phyloP scores from a whole-genome alignment of 2,113 vertebrate genomes.

The Sprattus sprattus region DNA sequence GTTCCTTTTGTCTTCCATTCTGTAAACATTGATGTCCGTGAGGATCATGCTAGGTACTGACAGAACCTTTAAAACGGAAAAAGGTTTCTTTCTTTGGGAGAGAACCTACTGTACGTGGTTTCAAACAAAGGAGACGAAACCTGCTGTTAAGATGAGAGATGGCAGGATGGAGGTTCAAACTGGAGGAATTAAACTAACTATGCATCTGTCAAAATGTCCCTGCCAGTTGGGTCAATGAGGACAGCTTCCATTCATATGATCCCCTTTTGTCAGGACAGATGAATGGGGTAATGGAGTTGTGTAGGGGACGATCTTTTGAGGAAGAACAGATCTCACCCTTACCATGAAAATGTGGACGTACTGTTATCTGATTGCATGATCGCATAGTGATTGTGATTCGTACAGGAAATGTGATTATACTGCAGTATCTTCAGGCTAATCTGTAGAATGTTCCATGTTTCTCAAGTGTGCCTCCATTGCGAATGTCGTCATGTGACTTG shows the following conservation, averaged over 20 bases:
- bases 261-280: conserved; percentile 2
- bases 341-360: too few relatives aligned
- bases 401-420: too few relatives aligned
- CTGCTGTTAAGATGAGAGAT: conserved; percentile 57
- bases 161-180: conserved; percentile 62
- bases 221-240: conserved; percentile 18
- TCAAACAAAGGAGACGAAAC: conserved; percentile 46
- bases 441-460: background rate
- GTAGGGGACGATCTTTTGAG: background rate
- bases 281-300: conserved; percentile 4
- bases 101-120: conserved; percentile 47
- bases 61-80: conserved; percentile 25
- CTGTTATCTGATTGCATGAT: too few relatives aligned
- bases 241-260: background rate
- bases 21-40: conserved; percentile 45
- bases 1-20: conserved; percentile 19
- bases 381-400: too few relatives aligned
- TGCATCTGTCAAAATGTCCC: conserved; percentile 25
- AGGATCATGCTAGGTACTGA: conserved; percentile 31
- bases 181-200: conserved; percentile 35
- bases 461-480: background rate
- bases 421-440: background rate
- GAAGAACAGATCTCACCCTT: background rate
- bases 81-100: conserved; percentile 39
- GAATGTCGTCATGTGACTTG: too few relatives aligned